Evolutionary conservation across 2,888 invertebrate species (phyloP), one percentile per base, ranked within the genome.

Genomic region (Ochropleura plecta): DNA sequence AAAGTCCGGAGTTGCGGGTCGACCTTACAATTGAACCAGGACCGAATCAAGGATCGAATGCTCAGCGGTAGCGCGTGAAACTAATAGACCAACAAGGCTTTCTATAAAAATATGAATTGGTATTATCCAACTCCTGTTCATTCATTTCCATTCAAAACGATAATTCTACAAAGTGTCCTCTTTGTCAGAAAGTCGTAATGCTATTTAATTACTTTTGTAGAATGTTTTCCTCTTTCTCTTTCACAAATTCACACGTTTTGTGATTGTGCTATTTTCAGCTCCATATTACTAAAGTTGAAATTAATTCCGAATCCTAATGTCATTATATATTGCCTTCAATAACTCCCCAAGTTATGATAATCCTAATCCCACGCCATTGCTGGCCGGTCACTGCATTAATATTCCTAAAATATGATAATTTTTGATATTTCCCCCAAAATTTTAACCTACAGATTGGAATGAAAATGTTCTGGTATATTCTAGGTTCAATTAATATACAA

Each of bases 291-390:
- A 74, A 68, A 68, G 42, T 40, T 55, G 65, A 81, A 82, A 69
- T 79, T 74, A 69, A 83, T 83, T 68, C 79, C 74, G 57, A 59
- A 64, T 80, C 64, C 77, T 48, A 80, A 71, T 76, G 60, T 69
- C 66, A 71, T 68, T 81, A 81, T 74, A 81, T 79, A 81, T 81
- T 76, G 73, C 81, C 66, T 78, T 72, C 73, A 78, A 84, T 83
- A 83, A 82, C 67, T 79, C 74, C 73, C 79, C 65, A 76, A 84
- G 82, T 82, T 84, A 85, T 82, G 79, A 71, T 76, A 82, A 85
- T 85, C 76, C 82, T 79, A 82, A 82, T 82, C 71, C 71, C 66
- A 62, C 60, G 68, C 79, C 81, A 70, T 81, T 70, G 74, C 79
- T 67, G 74, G 79, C 57, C 74, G 60, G 64, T 64, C 53, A 78